Conservation (phyloP, 2,113 vertebrate genomes). For the Halichoerus grypus region DNA sequence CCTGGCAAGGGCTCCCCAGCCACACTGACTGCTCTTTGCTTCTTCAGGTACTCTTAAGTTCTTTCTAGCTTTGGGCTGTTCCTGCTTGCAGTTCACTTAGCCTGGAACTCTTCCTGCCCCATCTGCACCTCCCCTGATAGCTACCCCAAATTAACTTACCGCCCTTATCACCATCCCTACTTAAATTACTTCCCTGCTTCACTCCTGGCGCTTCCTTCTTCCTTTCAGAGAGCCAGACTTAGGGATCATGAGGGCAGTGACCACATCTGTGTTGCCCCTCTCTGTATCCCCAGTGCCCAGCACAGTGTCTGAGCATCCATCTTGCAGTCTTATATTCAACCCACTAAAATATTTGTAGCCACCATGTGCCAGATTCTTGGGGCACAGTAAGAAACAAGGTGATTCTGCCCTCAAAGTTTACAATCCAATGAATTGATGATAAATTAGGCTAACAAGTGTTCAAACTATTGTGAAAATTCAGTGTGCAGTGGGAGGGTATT, state of each 20-base stretch:
- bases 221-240: background rate
- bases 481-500: background rate
- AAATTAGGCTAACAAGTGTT: background rate
- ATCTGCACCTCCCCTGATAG: too few relatives aligned
- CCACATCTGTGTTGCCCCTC: background rate
- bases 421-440: background rate
- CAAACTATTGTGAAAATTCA: background rate
- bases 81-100: background rate
- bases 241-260: background rate
- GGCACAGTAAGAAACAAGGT: background rate
- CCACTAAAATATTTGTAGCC: background rate
- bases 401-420: background rate
- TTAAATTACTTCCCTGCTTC: background rate
- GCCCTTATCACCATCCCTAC: background rate
- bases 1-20: background rate
- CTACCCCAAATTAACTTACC: background rate
- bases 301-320: background rate
- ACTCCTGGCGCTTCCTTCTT: background rate
- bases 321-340: background rate
- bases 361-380: background rate
- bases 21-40: background rate
- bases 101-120: background rate
- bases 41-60: background rate
- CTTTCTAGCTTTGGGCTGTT: background rate
- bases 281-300: background rate